Base-by-base conservation (phyloP, 1,140 invertebrate species). In the Eueides isabella region DNA sequence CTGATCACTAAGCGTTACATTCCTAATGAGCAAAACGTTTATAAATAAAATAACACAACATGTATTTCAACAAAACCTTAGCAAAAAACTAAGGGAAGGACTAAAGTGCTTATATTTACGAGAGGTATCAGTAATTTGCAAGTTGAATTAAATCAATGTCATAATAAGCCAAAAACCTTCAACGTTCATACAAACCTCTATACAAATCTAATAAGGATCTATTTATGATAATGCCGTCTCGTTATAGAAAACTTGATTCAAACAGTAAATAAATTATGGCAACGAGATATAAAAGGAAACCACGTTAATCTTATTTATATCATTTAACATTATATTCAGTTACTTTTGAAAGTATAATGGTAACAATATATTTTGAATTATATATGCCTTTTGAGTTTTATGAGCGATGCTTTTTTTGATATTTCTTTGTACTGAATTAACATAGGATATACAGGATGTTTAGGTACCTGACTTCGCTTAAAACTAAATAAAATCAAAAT, bases 251-350 rank as follows among this genome's bases (percentile, higher is more conserved):
- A 55, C 12, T 55, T 55, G 48, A 55, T 55, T 55, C 48, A 5
- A 55, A 55, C 48, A 55, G 48, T 55, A 55, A 55, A 55, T 55
- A 55, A 55, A 55, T 55, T 55, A 55, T 23, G 48, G 23, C 48
- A 26, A 55, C 48, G 48, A 55, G 48, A 55, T 26, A 26, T 55
- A 11, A 55, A 55, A 55, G 23, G 23, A 26, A 55, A 55, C 26
- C 19, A 55, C 3, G 11, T 26, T 55, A 55, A 55, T 55, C 23
- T 55, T 55, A 55, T 55, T 55, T 55, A 26, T 55, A 55, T 55
- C 48, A 23, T 55, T 55, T 26, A 55, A 12, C 48, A 55, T 26
- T 55, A 12, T 55, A 26, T 55, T 26, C 23, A 9, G 48, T 55
- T 55, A 55, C 23, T 26, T 55, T 55, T 55, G 48, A 55, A 55